Conservation (phyloP, 2,888 invertebrate genomes). For the Andrena marginata region DNA sequence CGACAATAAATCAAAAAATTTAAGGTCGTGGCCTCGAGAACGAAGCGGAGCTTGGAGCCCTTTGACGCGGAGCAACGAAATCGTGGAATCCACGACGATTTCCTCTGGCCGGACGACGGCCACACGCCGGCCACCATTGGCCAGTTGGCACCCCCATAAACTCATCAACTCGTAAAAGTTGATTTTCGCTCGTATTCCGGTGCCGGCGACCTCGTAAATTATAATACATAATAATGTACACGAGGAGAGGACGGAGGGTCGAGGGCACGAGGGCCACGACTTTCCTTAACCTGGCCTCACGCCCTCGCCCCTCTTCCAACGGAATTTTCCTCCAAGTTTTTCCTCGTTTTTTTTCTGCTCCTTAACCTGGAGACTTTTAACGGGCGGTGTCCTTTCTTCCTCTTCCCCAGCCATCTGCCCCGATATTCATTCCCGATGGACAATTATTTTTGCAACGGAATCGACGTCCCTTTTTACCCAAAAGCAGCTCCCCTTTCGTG, state of each 20-base stretch:
- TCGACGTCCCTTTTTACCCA: neutral
- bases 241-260: conserved; percentile 59
- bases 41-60: conserved; percentile 4
- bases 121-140: conserved; percentile 82
- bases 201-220: conserved; percentile 69
- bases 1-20: conserved; percentile 58
- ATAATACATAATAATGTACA: conserved; percentile 57
- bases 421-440: neutral
- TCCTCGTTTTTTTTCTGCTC: neutral
- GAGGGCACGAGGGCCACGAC: conserved; percentile 23
- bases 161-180: conserved; percentile 79
- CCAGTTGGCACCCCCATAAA: conserved; percentile 79
- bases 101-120: conserved; percentile 81
- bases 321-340: conserved; percentile 28
- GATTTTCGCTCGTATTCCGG: conserved; percentile 70
- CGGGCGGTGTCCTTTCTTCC: neutral
- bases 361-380: neutral
- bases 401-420: neutral
- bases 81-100: conserved; percentile 68
- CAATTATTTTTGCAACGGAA: too few relatives aligned
- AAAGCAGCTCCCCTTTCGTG: too few relatives aligned
- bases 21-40: conserved; percentile 30
- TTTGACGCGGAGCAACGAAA: conserved; percentile 31
- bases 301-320: conserved; percentile 14
- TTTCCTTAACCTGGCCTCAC: conserved; percentile 23